Evolutionary conservation across 2,888 invertebrate genomes (phyloP).

Genomic region (Cantharis rustica): DNA sequence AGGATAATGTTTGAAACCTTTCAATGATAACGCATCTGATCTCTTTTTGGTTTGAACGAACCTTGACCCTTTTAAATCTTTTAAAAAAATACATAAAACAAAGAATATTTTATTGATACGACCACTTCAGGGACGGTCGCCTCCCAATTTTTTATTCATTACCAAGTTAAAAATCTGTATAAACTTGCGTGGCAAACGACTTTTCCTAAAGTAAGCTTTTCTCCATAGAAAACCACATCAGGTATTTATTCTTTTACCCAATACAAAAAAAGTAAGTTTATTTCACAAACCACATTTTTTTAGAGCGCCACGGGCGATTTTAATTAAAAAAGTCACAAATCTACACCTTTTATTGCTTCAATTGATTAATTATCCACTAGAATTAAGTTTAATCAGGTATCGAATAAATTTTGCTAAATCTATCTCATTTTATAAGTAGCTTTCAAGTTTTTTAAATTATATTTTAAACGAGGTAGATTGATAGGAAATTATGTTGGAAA

Average conservation of each 20-base stretch:
- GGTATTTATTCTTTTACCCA: not conserved
- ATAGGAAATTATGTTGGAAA: too few species aligned
- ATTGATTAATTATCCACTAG: too few species aligned
- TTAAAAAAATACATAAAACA: not conserved
- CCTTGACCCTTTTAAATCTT: not conserved
- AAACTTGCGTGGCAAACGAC: not conserved
- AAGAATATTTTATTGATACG: not conserved
- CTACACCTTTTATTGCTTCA: too few species aligned
- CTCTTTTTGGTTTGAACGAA: not conserved
- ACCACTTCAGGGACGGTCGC: not conserved
- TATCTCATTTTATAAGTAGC: too few species aligned
- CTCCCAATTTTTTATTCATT: not conserved
- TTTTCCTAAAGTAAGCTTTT: not conserved
- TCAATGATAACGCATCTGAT: conserved; percentile 9
- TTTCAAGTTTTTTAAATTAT: too few species aligned
- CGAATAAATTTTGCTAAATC: too few species aligned
- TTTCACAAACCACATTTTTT: too few species aligned
- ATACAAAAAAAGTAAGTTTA: too few species aligned
- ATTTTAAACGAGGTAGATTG: too few species aligned
- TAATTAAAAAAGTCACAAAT: too few species aligned
- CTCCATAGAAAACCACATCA: not conserved
- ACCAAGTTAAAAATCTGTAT: not conserved
- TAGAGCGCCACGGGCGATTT: too few species aligned
- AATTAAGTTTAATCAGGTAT: too few species aligned
- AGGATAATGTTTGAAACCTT: conserved; percentile 3